A percentile compares a stretch with the other conserved stretches of the same genome.
Conservation (phyloP, 37 sponge, comb jelly and placozoan genomes). For the Beroe forskalii region DNA sequence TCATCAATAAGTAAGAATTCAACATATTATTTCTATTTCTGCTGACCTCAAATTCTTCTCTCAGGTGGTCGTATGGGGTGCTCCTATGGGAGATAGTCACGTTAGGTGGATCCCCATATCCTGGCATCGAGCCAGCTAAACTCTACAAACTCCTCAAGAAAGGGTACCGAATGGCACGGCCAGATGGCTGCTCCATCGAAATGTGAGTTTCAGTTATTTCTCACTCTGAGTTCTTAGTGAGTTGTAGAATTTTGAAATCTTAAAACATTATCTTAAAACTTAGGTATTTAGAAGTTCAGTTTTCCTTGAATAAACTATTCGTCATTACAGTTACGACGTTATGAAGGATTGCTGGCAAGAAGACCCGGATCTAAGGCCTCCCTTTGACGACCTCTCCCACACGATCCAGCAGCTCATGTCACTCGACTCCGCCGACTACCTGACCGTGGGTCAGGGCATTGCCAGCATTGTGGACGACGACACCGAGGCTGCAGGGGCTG, state of each 20-base stretch:
- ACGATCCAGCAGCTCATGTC: slow-evolving; percentile 48
- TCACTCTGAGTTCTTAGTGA: too few species aligned
- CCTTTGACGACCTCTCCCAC: slow-evolving; percentile 50
- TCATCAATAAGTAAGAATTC: too few species aligned
- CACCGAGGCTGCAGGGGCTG: neutral
- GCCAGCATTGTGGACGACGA: slow-evolving; percentile 10
- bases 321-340: slow-evolving; percentile 40
- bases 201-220: neutral
- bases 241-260: too few species aligned
- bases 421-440: slow-evolving; percentile 43
- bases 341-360: slow-evolving; percentile 65
- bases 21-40: too few species aligned
- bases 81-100: slow-evolving; percentile 64
- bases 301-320: too few species aligned
- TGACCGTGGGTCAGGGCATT: slow-evolving; percentile 47
- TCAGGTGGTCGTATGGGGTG: slow-evolving; percentile 61
- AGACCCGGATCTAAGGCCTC: slow-evolving; percentile 42
- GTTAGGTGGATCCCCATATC: slow-evolving; percentile 44
- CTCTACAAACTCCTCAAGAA: slow-evolving; percentile 33
- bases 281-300: too few species aligned
- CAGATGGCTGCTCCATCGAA: slow-evolving; percentile 55
- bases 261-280: too few species aligned
- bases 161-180: slow-evolving; percentile 39
- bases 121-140: slow-evolving; percentile 65
- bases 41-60: neutral